Percentiles rank a stretch among this genome's conserved stretches.
Conservation (phyloP, 2,113 vertebrate species). For the Daboia siamensis region DNA sequence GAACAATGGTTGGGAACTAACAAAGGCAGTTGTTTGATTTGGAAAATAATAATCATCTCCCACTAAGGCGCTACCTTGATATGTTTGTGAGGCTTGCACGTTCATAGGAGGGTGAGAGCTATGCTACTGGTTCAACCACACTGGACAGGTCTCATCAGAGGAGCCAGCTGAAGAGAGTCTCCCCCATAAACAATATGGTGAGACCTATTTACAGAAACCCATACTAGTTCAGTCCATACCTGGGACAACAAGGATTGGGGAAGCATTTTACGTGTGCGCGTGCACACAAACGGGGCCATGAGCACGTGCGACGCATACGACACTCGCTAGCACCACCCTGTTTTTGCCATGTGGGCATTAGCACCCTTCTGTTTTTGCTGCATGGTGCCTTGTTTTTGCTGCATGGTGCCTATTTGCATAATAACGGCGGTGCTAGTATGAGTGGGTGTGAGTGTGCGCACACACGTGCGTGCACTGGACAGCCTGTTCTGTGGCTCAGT, state of each 20-base stretch:
- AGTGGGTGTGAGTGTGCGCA: too few relatives aligned
- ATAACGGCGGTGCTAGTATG: too few relatives aligned
- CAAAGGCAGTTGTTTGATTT: background rate
- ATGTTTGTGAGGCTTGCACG: background rate
- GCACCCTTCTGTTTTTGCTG: too few relatives aligned
- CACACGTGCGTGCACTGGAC: too few relatives aligned
- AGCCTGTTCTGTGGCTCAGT: too few relatives aligned
- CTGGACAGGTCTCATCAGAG: background rate
- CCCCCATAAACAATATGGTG: background rate
- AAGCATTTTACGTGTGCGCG: too few relatives aligned
- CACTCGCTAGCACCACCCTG: too few relatives aligned
- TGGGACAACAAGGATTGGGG: background rate
- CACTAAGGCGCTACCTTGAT: background rate
- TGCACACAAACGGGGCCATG: too few relatives aligned
- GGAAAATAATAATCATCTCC: background rate
- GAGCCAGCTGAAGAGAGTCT: background rate
- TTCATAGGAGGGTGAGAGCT: background rate
- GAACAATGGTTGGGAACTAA: background rate
- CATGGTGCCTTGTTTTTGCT: too few relatives aligned
- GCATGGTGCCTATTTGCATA: too few relatives aligned
- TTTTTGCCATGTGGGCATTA: too few relatives aligned
- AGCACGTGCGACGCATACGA: too few relatives aligned
- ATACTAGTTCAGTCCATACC: background rate
- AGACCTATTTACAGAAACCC: background rate
- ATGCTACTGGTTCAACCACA: background rate